Conservation (phyloP, 1,140 invertebrate genomes). For the Polypedilum pembai region DNA sequence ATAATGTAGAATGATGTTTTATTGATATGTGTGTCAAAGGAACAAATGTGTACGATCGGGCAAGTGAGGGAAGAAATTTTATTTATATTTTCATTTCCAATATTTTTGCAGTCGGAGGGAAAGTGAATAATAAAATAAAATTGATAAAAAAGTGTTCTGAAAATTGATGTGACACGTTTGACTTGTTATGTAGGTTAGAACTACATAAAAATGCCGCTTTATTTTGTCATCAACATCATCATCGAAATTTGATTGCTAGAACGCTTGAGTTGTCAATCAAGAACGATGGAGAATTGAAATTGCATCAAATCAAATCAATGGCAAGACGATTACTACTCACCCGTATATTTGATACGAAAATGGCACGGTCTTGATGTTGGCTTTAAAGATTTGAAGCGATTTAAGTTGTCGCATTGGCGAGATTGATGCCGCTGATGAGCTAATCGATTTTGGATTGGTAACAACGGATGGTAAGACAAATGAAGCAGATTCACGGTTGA, state of each 20-base stretch:
- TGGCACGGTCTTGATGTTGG: slow-evolving; percentile 42
- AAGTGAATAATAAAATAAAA: not conserved
- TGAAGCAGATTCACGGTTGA: slow-evolving; percentile 40
- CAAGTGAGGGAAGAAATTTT: not conserved
- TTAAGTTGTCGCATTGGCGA: slow-evolving; percentile 41
- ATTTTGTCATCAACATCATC: not conserved
- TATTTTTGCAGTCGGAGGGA: not conserved
- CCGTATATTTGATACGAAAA: slow-evolving; percentile 43
- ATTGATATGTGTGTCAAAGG: not conserved
- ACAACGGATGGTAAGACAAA: not conserved
- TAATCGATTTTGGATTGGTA: slow-evolving; percentile 14
- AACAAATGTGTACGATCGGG: not conserved
- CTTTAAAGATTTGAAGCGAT: slow-evolving; percentile 42
- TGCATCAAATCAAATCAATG: not conserved
- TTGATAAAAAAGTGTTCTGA: not conserved
- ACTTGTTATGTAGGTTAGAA: not conserved
- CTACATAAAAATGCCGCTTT: not conserved
- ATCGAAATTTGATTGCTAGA: not conserved
- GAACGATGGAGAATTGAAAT: not conserved
- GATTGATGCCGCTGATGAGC: slow-evolving; percentile 26
- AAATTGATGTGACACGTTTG: not conserved
- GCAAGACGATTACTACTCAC: slow-evolving; percentile 35
- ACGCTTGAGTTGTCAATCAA: slow-evolving; percentile 4
- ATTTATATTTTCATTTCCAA: not conserved
- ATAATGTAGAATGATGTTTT: not conserved